phyloP scores from a whole-genome alignment of 2,113 vertebrate genomes.

The Brevimyrus niger region DNA sequence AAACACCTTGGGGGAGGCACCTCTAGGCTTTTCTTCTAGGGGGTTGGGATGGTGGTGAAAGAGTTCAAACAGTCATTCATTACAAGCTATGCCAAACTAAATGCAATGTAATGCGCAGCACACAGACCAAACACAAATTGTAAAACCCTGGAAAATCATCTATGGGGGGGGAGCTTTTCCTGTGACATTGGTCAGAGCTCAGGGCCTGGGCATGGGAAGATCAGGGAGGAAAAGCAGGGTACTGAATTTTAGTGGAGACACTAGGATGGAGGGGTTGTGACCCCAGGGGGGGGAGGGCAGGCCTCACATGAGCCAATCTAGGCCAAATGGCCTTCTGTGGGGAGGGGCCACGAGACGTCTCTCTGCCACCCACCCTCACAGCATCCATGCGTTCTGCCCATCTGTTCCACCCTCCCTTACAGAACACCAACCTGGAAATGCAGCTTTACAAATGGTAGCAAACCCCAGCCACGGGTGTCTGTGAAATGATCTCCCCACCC shows the following conservation, averaged over 20 bases:
- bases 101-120: not conserved
- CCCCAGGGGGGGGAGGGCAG: not conserved
- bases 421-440: not conserved
- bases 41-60: not conserved
- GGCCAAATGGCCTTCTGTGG: not conserved
- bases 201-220: not conserved
- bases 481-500: not conserved
- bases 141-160: not conserved
- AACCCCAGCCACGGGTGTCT: not conserved
- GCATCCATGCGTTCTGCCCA: not conserved
- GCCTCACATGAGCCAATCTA: not conserved
- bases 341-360: not conserved
- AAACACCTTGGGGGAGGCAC: not conserved
- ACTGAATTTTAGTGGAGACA: not conserved
- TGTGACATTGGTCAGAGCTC: not conserved
- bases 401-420: not conserved
- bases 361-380: not conserved
- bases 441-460: not conserved
- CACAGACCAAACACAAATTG: not conserved
- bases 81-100: not conserved
- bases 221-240: not conserved
- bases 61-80: not conserved
- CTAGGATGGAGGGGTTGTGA: not conserved
- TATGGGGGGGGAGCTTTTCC: not conserved
- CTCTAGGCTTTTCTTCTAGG: not conserved